These are phyloP conservation scores for Drosophila lowei DNA, from an alignment of 1,140 invertebrate species.

Conservation along the genomic window DNA sequence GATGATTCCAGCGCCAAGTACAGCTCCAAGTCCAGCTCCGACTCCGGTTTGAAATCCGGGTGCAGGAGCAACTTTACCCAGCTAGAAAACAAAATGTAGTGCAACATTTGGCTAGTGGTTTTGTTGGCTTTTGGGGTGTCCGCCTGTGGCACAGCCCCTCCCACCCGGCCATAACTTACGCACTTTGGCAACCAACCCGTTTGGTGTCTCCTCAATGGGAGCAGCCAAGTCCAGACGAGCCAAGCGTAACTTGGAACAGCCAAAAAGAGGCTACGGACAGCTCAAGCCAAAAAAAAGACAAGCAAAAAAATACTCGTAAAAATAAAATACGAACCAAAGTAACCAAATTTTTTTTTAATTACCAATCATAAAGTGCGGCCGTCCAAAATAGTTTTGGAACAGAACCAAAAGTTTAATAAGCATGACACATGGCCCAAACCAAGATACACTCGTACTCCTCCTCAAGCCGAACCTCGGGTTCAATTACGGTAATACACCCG, in stretches of 20 bases:
- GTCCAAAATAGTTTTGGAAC: conserved; percentile 77
- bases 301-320: conserved; percentile 5
- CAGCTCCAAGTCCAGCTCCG: conserved; percentile 28
- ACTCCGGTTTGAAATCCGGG: conserved; percentile 77
- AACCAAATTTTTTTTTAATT: conserved; percentile 54
- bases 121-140: conserved; percentile 60
- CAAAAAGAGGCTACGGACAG: conserved; percentile 19
- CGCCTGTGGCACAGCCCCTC: conserved; percentile 14
- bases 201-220: conserved; percentile 35
- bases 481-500: conserved; percentile 45
- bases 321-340: conserved; percentile 5
- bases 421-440: conserved; percentile 51
- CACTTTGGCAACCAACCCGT: conserved; percentile 45
- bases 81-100: conserved; percentile 56
- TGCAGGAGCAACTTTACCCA: conserved; percentile 58
- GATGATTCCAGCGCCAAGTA: conserved; percentile 34
- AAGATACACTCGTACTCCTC: neutral
- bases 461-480: conserved; percentile 17
- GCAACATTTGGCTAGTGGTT: conserved; percentile 68
- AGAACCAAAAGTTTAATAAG: conserved; percentile 78
- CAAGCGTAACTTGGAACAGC: conserved; percentile 58
- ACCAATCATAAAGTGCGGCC: conserved; percentile 63
- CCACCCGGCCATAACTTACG: conserved; percentile 3
- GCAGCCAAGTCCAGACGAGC: conserved; percentile 47
- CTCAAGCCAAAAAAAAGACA: conserved; percentile 23